These are phyloP conservation scores for Hassar affinis DNA, from an alignment of 2,113 vertebrate genomes.

Conservation along the genomic window DNA sequence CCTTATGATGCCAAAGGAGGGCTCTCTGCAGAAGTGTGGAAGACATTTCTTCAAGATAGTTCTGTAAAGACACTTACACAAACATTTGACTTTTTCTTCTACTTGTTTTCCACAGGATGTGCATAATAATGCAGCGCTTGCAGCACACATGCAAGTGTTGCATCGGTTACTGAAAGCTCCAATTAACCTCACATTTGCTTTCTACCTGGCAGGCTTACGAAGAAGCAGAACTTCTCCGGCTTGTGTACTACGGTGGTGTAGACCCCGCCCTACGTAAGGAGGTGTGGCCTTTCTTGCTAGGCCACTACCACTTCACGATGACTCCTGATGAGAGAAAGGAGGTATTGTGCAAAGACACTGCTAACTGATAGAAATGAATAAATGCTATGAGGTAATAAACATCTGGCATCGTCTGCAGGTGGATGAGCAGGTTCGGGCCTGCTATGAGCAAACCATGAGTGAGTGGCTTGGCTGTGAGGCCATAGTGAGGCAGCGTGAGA, in stretches of 20 bases:
- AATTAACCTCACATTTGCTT: not conserved
- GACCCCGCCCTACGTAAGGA: slow-evolving; percentile 87
- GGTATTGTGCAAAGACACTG: slow-evolving; percentile 65
- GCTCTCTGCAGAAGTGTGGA: slow-evolving; percentile 85
- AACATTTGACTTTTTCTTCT: not conserved
- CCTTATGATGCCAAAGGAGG: slow-evolving; percentile 77
- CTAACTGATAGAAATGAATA: not conserved
- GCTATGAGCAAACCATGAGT: slow-evolving; percentile 91
- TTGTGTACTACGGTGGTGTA: slow-evolving; percentile 93
- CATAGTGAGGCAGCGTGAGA: slow-evolving; percentile 89
- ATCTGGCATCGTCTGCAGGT: slow-evolving; percentile 70
- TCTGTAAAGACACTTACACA: slow-evolving; percentile 70
- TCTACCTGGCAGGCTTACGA: slow-evolving; percentile 76
- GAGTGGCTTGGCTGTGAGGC: slow-evolving; percentile 96
- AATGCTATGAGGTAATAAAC: not conserved
- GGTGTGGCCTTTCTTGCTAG: slow-evolving; percentile 95
- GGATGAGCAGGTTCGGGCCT: slow-evolving; percentile 79
- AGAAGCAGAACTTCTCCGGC: slow-evolving; percentile 86
- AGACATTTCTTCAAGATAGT: slow-evolving; percentile 82
- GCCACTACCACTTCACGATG: slow-evolving; percentile 96
- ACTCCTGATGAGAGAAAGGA: slow-evolving; percentile 80
- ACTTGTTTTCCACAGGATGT: not conserved
- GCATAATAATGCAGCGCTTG: not conserved
- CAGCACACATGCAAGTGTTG: not conserved
- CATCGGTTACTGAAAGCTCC: not conserved